Conservation (phyloP, 2,888 invertebrate genomes). For the Terebella lapidaria region DNA sequence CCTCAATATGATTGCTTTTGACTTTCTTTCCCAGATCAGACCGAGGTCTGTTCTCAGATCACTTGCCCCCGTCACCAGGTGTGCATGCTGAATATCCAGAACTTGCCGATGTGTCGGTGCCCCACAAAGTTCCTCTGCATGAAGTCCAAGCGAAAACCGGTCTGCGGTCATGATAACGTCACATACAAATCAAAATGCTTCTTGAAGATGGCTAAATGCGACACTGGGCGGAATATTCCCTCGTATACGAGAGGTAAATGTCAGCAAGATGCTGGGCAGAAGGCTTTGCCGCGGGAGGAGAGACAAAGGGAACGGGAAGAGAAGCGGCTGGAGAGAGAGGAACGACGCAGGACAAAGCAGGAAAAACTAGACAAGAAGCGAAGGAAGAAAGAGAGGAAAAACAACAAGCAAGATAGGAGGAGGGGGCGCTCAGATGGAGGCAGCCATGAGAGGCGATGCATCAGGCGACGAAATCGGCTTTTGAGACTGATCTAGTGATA, state of each 20-base stretch:
- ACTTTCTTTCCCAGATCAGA: neutral
- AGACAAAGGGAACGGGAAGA: neutral
- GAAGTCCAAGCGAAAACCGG: conserved; percentile 24
- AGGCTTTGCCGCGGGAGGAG: neutral
- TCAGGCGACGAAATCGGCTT: too few relatives aligned
- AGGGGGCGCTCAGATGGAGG: too few relatives aligned
- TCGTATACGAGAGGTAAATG: conserved; percentile 4
- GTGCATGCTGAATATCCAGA: conserved; percentile 47
- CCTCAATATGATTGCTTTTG: too few relatives aligned
- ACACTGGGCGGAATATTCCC: neutral
- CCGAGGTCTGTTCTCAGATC: conserved; percentile 16
- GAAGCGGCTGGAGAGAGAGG: neutral
- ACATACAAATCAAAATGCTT: conserved; percentile 21
- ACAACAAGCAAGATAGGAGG: neutral
- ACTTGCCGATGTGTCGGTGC: conserved; percentile 45
- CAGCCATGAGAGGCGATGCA: too few relatives aligned
- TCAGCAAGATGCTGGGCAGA: neutral
- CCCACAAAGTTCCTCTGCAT: conserved; percentile 39
- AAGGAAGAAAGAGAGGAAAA: neutral
- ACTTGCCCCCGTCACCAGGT: conserved; percentile 42
- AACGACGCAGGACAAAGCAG: neutral
- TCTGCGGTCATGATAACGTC: conserved; percentile 41
- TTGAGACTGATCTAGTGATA: too few relatives aligned
- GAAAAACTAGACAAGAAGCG: neutral
- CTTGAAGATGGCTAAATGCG: conserved; percentile 14